Evolutionary conservation across 2,113 vertebrate species (phyloP).

Genomic region (Lamprologus callipterus): DNA sequence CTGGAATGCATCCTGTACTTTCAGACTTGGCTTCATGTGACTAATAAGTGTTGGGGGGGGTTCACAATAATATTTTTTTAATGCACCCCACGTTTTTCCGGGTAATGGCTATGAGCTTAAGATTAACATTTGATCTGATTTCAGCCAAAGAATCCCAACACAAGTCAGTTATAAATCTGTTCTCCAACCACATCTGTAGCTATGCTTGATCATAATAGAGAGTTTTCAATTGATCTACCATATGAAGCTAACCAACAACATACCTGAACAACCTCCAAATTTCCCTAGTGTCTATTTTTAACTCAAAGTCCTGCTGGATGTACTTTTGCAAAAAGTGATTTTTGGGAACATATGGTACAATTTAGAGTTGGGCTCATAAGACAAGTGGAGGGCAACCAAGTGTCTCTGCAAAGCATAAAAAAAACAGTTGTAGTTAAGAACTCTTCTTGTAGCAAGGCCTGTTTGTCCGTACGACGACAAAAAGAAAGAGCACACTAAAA

Average conservation of each 20-base stretch:
- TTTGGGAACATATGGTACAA: constrained; percentile 49
- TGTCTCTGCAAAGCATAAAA: constrained; percentile 1
- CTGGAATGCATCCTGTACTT: background rate
- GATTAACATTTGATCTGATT: constrained; percentile 54
- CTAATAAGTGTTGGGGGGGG: background rate
- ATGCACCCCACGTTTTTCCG: background rate
- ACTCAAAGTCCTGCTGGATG: constrained; percentile 23
- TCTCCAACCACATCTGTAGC: constrained; percentile 57
- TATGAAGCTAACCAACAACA: constrained; percentile 58
- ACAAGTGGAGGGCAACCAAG: constrained; percentile 14
- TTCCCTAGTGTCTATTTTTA: constrained; percentile 56
- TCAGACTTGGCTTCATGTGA: too few relatives aligned
- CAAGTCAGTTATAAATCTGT: constrained; percentile 44
- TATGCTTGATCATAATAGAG: constrained; percentile 53
- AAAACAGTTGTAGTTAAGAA: background rate
- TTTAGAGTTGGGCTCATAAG: constrained; percentile 35
- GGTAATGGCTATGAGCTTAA: constrained; percentile 18
- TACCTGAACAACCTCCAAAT: constrained; percentile 61
- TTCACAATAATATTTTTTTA: background rate
- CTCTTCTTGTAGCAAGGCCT: background rate
- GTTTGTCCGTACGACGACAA: background rate
- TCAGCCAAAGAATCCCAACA: constrained; percentile 38
- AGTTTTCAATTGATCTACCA: constrained; percentile 45
- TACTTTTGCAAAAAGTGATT: constrained; percentile 31
- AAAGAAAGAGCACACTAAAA: background rate